Percentiles rank a stretch among this genome's conserved stretches.
Evolutionary conservation across 2,888 invertebrate genomes (phyloP).

Genomic region (Salticus scenicus): DNA sequence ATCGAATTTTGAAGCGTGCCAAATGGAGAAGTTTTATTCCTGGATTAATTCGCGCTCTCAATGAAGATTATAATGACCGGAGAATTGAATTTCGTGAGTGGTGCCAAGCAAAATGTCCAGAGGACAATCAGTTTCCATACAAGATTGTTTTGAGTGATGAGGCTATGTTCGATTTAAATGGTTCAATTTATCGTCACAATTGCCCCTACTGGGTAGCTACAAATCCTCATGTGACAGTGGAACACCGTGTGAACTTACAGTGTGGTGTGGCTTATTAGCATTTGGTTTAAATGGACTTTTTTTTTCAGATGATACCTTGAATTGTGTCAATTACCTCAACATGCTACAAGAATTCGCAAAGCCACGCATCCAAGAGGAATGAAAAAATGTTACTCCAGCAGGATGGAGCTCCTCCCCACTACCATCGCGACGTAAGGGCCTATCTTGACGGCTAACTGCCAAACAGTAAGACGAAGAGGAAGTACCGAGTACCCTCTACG

Average conservation of each 20-base stretch:
- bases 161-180: neutral
- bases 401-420: too few species aligned
- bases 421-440: too few species aligned
- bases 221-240: neutral
- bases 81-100: neutral
- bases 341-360: too few species aligned
- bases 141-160: neutral
- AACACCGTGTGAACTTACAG: neutral
- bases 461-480: too few species aligned
- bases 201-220: neutral
- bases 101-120: neutral
- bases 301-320: too few species aligned
- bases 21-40: neutral
- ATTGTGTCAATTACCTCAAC: too few species aligned
- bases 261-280: too few species aligned
- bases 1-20: neutral
- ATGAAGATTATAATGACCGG: neutral
- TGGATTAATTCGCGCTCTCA: neutral
- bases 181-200: neutral
- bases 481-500: too few species aligned
- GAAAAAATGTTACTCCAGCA: too few species aligned
- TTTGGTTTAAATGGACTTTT: too few species aligned
- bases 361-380: too few species aligned
- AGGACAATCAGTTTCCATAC: neutral
- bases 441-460: too few species aligned